These are phyloP conservation scores for Brachionus manjavacas DNA, from an alignment of 1,140 invertebrate species.

Conservation along the genomic window DNA sequence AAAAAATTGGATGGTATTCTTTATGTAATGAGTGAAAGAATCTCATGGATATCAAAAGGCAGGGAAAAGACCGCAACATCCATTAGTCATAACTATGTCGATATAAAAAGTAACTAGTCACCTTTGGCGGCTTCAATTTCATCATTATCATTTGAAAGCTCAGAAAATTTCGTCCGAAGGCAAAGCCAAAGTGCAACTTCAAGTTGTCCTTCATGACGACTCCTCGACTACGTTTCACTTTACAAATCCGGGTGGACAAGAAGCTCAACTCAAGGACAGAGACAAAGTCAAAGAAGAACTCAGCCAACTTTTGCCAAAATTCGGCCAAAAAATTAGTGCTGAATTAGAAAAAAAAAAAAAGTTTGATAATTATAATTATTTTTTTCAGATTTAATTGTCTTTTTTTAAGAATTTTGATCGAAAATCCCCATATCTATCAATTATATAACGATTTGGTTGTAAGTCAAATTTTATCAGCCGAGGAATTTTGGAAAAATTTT, in stretches of 20 bases:
- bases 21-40: slow-evolving; percentile 86
- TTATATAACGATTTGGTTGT: slow-evolving; percentile 78
- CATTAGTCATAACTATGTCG: slow-evolving; percentile 84
- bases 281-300: slow-evolving; percentile 88
- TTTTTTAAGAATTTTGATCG: slow-evolving; percentile 57
- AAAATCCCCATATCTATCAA: slow-evolving; percentile 61
- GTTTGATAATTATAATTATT: slow-evolving; percentile 42
- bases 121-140: slow-evolving; percentile 49
- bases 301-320: slow-evolving; percentile 85
- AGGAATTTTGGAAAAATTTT: slow-evolving; percentile 91
- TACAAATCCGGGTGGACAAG: slow-evolving; percentile 75
- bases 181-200: slow-evolving; percentile 96
- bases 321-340: slow-evolving; percentile 85
- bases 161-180: slow-evolving; percentile 98
- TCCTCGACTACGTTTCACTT: slow-evolving; percentile 95
- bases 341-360: slow-evolving; percentile 65
- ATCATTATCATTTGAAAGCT: slow-evolving; percentile 60
- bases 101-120: slow-evolving; percentile 77
- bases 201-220: slow-evolving; percentile 82
- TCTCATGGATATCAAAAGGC: slow-evolving; percentile 85
- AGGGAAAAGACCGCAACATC: slow-evolving; percentile 74
- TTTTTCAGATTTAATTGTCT: neutral
- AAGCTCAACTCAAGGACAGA: slow-evolving; percentile 78
- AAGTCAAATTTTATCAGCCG: slow-evolving; percentile 81
- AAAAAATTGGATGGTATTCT: slow-evolving; percentile 92